Base-by-base conservation (phyloP, 2,113 vertebrate genomes). In the Anguilla japonica region DNA sequence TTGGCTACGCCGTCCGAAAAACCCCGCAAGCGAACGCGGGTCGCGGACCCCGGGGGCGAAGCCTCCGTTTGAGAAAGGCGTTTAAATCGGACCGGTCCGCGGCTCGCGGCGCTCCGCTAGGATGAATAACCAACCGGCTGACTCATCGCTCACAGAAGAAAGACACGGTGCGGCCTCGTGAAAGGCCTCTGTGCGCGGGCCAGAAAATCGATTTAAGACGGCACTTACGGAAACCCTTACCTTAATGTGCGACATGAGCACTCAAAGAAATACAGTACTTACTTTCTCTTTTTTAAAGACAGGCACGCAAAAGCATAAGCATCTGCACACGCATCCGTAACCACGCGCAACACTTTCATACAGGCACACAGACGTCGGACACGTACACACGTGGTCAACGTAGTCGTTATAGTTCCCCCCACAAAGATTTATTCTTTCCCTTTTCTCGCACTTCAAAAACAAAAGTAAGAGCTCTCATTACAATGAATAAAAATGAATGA, bases 11-110 rank as follows among this genome's bases (percentile, higher is more conserved):
- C 20, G 14, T 40, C 53, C 34, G 63, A 34, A 41, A 5, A 34
- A 34, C 34, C 34, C 83, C 85, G 82, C 79, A 90, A 91, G 91
- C 88, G 87, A 89, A 91, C 91, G 84, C 89, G 90, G 90, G 91
- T 89, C 90, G 39, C 87, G 81, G 40, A 87, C 83, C 82, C 85
- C 88, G 89, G 88, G 88, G 87, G 88, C 90, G 84, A 67, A 2
- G 15, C 40, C 81, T 34, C 50, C 2, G 83, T 60, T 40, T 63
- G 39, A 56, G 22, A 34, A 39, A 41, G 14, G 29, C 57, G 46
- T 18, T 83, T 87, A 82, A 91, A 91, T 90, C 90, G 91, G 90
- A 91, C 91, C 89, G 89, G 83, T 56, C 78, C 41, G 57, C 40
- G 81, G 14, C 34, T 34, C 43, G 41, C 50, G 13, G 7, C 50